phyloP scores from a whole-genome alignment of 2,888 invertebrate species.

The Lucinisca nassula region DNA sequence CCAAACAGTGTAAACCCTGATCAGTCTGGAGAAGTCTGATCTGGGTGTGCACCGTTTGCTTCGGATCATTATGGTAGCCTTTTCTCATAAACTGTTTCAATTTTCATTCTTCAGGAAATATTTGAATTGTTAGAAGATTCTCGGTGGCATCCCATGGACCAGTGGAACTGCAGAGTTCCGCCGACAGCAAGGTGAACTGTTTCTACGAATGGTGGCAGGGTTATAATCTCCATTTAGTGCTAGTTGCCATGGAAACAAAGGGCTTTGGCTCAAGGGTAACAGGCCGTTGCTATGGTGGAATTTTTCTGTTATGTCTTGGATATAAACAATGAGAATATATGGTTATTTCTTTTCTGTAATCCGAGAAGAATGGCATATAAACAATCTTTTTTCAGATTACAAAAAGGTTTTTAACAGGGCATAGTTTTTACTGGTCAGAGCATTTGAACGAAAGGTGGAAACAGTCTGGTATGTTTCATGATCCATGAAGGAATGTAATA shows the following conservation, averaged over 20 bases:
- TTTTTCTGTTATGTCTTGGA: background rate
- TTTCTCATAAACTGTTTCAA: background rate
- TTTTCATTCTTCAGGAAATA: conserved; percentile 81
- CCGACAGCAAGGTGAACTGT: conserved; percentile 65
- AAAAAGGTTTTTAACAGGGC: no score
- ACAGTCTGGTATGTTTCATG: no score
- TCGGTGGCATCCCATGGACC: conserved; percentile 85
- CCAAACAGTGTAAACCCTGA: no score
- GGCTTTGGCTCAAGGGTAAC: background rate
- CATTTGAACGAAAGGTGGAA: no score
- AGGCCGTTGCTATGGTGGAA: background rate
- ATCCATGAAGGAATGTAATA: no score
- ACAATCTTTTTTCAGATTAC: background rate
- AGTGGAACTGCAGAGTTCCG: conserved; percentile 77
- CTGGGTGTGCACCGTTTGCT: no score
- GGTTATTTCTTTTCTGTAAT: background rate
- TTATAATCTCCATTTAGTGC: background rate
- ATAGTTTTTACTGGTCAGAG: no score
- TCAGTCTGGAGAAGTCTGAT: no score
- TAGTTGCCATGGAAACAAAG: conserved; percentile 13
- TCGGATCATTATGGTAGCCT: no score
- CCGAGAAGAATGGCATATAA: background rate
- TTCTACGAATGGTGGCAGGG: conserved; percentile 8
- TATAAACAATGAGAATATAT: background rate
- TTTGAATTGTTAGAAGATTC: conserved; percentile 85